Evolutionary conservation across 2,888 invertebrate species (phyloP).

Genomic region (Drosophila demipolita): DNA sequence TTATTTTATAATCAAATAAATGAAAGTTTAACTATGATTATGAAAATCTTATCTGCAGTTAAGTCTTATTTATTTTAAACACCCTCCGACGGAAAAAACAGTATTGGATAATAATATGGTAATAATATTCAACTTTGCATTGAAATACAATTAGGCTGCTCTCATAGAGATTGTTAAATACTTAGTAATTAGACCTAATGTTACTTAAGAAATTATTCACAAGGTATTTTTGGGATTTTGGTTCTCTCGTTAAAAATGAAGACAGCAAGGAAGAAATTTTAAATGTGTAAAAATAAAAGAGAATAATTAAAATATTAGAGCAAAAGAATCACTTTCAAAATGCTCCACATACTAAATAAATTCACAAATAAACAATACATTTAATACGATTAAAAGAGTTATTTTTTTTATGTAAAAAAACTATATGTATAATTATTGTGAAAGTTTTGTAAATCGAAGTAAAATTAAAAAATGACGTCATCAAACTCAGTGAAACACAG

Average conservation of each 20-base stretch:
- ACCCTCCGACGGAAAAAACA: not conserved
- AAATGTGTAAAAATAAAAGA: not conserved
- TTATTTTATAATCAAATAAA: too few relatives aligned
- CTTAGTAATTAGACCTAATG: not conserved
- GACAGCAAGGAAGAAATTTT: not conserved
- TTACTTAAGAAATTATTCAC: not conserved
- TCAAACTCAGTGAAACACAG: not conserved
- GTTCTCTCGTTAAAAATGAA: not conserved
- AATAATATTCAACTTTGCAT: not conserved
- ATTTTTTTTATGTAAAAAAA: not conserved
- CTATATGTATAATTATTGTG: not conserved
- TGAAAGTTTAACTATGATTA: too few relatives aligned
- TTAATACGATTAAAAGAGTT: not conserved
- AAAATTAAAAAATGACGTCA: not conserved
- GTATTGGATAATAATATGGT: too few relatives aligned
- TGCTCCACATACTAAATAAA: not conserved
- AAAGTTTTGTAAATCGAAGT: not conserved
- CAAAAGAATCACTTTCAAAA: not conserved
- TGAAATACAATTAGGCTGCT: not conserved
- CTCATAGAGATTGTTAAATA: not conserved
- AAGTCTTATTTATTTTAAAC: not conserved
- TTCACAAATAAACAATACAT: not conserved
- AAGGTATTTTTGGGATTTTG: not conserved
- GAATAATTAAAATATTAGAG: not conserved
- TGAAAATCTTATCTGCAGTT: too few relatives aligned